Percentiles rank a stretch among this genome's conserved stretches.
Evolutionary conservation across 2,797 vertebrate species (phyloP).

Genomic region (Takifugu ocellatus): DNA sequence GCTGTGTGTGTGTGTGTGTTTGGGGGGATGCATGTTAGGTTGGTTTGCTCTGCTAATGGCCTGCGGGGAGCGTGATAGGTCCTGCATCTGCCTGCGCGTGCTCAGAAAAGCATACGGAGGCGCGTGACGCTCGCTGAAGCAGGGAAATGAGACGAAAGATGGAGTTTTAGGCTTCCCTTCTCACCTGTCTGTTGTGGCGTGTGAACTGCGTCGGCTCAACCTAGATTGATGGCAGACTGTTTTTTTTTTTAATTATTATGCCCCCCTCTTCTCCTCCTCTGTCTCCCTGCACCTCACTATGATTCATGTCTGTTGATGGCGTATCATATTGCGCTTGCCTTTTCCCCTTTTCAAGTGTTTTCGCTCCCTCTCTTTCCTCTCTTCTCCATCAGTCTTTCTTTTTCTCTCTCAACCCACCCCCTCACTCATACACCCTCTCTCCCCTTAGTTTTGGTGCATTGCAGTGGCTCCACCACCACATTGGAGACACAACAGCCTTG

Average conservation of each 20-base stretch:
- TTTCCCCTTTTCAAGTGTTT: slow-evolving; percentile 50
- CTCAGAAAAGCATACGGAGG: slow-evolving; percentile 9
- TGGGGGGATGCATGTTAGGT: slow-evolving; percentile 34
- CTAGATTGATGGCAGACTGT: slow-evolving; percentile 49
- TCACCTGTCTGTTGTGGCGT: slow-evolving; percentile 16
- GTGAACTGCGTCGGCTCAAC: slow-evolving; percentile 40
- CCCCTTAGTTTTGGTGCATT: slow-evolving; percentile 81
- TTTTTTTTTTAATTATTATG: slow-evolving; percentile 6
- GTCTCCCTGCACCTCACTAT: background rate
- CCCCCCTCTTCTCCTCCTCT: background rate
- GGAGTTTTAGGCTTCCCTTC: slow-evolving; percentile 18
- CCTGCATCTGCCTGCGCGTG: slow-evolving; percentile 29
- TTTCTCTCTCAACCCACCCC: slow-evolving; percentile 52
- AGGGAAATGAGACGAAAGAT: slow-evolving; percentile 41
- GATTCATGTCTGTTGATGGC: slow-evolving; percentile 26
- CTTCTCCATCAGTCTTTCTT: slow-evolving; percentile 38
- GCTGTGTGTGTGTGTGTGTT: slow-evolving; percentile 8
- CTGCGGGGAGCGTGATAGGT: slow-evolving; percentile 42
- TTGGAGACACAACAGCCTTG: slow-evolving; percentile 76
- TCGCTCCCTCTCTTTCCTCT: slow-evolving; percentile 46
- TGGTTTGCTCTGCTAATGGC: slow-evolving; percentile 57
- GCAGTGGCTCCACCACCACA: slow-evolving; percentile 77
- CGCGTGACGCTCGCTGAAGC: slow-evolving; percentile 23
- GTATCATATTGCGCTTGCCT: slow-evolving; percentile 31
- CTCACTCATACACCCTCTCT: slow-evolving; percentile 69